phyloP scores from a whole-genome alignment of 1,140 invertebrate genomes.

The Nasonia vitripennis region DNA sequence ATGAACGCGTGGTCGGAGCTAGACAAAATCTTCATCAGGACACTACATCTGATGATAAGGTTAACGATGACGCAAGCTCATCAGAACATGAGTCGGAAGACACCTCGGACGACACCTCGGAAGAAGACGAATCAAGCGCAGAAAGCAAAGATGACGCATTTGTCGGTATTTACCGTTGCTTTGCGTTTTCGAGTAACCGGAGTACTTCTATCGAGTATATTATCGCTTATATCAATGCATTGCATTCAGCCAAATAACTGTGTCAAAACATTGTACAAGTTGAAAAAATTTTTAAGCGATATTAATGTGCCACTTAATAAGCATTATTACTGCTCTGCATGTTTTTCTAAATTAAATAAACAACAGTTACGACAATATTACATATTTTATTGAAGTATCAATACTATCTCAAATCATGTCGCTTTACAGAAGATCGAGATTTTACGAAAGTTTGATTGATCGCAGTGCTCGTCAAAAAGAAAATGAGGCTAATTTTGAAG shows the following conservation, averaged over 20 bases:
- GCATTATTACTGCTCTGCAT: slow-evolving; percentile 46
- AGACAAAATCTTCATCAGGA: not conserved
- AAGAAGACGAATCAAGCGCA: not conserved
- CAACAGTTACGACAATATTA: not conserved
- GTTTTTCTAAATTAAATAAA: slow-evolving; percentile 15
- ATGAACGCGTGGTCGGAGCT: not conserved
- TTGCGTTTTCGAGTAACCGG: slow-evolving; percentile 33
- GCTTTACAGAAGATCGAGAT: slow-evolving; percentile 45
- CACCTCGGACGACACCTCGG: not conserved
- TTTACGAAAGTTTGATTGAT: slow-evolving; percentile 34
- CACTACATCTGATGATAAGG: not conserved
- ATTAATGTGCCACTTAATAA: slow-evolving; percentile 13
- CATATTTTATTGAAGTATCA: slow-evolving; percentile 49
- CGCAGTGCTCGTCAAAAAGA: slow-evolving; percentile 42
- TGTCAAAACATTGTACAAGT: slow-evolving; percentile 26
- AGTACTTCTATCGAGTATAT: slow-evolving; percentile 27
- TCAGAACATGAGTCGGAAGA: not conserved
- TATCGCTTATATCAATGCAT: slow-evolving; percentile 27
- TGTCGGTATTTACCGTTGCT: slow-evolving; percentile 19
- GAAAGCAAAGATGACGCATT: not conserved
- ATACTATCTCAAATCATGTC: slow-evolving; percentile 44
- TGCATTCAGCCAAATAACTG: slow-evolving; percentile 42
- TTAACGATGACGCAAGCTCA: not conserved
- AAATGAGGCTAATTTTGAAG: slow-evolving; percentile 49
- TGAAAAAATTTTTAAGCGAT: slow-evolving; percentile 44